A percentile compares a stretch with the other conserved stretches of the same genome.
Evolutionary conservation across 2,888 invertebrate species (phyloP).

Genomic region (Tribolium freemani): DNA sequence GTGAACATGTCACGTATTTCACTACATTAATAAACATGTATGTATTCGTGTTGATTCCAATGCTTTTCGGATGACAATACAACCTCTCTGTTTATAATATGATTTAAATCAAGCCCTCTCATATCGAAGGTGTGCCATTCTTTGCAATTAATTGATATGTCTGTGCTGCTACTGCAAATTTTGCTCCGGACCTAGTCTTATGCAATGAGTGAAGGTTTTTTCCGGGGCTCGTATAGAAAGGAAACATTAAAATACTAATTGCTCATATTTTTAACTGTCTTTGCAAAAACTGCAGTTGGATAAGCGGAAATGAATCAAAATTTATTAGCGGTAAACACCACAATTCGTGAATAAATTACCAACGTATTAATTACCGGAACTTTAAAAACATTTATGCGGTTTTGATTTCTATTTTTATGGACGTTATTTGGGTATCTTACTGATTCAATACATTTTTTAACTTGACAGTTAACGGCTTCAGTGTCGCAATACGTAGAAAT

Average conservation of each 20-base stretch:
- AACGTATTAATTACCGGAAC: slow-evolving; percentile 15
- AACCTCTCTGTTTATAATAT: slow-evolving; percentile 13
- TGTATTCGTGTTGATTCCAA: slow-evolving; percentile 32
- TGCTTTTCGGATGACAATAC: slow-evolving; percentile 28
- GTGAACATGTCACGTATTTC: slow-evolving; percentile 29
- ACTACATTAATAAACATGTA: slow-evolving; percentile 36
- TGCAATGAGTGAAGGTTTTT: neutral
- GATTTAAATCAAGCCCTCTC: slow-evolving; percentile 22
- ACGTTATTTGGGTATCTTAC: neutral
- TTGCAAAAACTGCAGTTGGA: neutral
- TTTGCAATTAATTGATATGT: slow-evolving; percentile 41
- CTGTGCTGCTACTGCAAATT: slow-evolving; percentile 19
- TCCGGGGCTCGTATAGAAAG: neutral
- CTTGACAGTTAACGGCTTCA: neutral
- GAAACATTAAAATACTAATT: slow-evolving; percentile 1
- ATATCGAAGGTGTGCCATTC: slow-evolving; percentile 35
- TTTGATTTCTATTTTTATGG: slow-evolving; percentile 17
- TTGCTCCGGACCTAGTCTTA: slow-evolving; percentile 12
- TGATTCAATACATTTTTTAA: slow-evolving; percentile 8
- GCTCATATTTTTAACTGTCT: neutral
- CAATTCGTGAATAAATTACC: neutral
- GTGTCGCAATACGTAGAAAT: neutral
- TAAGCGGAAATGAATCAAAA: slow-evolving; percentile 6
- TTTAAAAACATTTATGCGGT: neutral
- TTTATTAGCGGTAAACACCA: slow-evolving; percentile 3